phyloP scores from a whole-genome alignment of 2,113 vertebrate species.

The Todiramphus saurophagus region DNA sequence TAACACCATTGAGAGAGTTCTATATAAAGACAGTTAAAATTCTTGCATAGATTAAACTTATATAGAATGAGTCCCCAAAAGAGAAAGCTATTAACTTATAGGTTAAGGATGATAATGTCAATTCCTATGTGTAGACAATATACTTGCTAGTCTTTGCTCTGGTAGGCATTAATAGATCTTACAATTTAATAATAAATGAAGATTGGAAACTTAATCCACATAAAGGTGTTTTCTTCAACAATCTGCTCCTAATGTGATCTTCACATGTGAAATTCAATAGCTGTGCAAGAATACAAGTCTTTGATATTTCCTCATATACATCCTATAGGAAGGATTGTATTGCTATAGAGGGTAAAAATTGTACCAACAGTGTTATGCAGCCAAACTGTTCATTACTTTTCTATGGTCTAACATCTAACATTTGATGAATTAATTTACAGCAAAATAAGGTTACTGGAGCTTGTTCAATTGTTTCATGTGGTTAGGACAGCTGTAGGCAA shows the following conservation, averaged over 20 bases:
- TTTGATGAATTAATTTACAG: conserved; percentile 65
- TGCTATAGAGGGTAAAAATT: conserved; percentile 5
- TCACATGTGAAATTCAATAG: not conserved
- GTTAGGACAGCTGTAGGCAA: conserved; percentile 74
- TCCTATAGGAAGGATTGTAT: not conserved
- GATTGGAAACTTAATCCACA: not conserved
- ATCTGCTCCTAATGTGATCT: not conserved
- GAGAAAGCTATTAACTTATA: not conserved
- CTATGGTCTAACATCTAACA: conserved; percentile 38
- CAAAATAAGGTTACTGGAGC: conserved; percentile 59
- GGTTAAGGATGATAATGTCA: not conserved
- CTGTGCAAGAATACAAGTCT: not conserved
- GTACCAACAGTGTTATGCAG: not conserved
- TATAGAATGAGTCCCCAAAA: not conserved
- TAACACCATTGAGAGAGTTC: not conserved
- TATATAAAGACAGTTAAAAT: not conserved
- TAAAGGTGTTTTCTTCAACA: conserved; percentile 7
- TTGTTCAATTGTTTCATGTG: conserved; percentile 73
- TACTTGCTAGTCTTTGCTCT: not conserved
- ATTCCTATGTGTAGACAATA: not conserved
- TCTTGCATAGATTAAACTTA: not conserved
- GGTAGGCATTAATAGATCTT: not conserved
- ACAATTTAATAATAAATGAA: not conserved
- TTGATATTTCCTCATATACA: not conserved
- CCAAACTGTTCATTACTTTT: conserved; percentile 39